Percentiles rank a stretch among this genome's conserved stretches.
Conservation (phyloP, 37 sponge, comb jelly and placozoan genomes). For the Bolinopsis microptera region DNA sequence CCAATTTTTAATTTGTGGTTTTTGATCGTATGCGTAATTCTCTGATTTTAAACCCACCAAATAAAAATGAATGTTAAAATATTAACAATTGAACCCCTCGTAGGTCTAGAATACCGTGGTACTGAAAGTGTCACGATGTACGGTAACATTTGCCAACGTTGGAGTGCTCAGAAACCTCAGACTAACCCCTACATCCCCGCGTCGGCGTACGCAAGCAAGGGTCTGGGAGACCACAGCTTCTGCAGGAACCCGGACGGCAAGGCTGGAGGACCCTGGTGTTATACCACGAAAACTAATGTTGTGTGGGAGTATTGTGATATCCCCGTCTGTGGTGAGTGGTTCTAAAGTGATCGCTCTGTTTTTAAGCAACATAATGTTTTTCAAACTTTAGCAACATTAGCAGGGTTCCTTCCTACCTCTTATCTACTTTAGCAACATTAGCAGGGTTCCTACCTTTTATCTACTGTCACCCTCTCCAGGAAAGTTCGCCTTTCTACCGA, state of each 20-base stretch:
- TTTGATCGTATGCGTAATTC: no score
- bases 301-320: not conserved
- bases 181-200: not conserved
- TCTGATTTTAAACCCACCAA: no score
- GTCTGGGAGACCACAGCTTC: conserved; percentile 60
- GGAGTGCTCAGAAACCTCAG: conserved; percentile 35
- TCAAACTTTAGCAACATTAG: no score
- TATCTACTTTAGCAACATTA: no score
- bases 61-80: no score
- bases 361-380: no score
- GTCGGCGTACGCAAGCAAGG: not conserved
- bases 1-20: no score
- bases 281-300: not conserved
- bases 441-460: no score
- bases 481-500: conserved; percentile 57
- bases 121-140: not conserved
- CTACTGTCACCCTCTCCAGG: conserved; percentile 59
- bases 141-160: conserved; percentile 34
- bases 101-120: conserved; percentile 27
- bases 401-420: no score
- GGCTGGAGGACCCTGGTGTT: conserved; percentile 20
- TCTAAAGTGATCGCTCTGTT: no score
- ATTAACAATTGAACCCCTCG: not conserved
- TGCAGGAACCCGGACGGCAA: conserved; percentile 43
- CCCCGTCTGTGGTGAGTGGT: conserved; percentile 42